Evolutionary conservation across 2,113 vertebrate genomes (phyloP), one percentile per base, ranked within the genome.

Genomic region (Naja naja): DNA sequence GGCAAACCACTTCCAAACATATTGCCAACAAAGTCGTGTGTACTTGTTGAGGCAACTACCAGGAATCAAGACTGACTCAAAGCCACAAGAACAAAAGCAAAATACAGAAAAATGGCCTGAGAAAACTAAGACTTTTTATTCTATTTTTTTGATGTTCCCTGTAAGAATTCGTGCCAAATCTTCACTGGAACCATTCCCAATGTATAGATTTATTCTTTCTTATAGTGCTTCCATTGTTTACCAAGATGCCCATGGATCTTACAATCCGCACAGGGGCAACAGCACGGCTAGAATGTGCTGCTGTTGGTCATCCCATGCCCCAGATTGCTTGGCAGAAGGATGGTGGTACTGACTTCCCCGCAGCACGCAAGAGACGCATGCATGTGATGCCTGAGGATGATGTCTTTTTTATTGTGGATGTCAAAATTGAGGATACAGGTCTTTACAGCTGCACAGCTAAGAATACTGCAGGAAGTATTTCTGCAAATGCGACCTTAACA

Each of bases 261-360:
- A 99, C 98, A 9, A 98, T 99, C 93, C 98, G 99, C 0, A 98
- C 98, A 0, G 99, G 99, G 23, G 98, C 99, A 0, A 99, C 97
- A 55, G 99, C 99, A 0, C 98, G 99, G 69, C 95, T 99, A 92
- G 99, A 99, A 91, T 99, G 99, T 1, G 99, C 99, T 0, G 99
- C 99, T 0, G 95, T 98, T 18, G 99, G 99, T 0, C 98, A 99
- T 93, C 99, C 99, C 0, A 97, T 98, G 12, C 99, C 99, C 0
- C 99, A 99, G 97, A 99, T 99, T 16, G 99, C 99, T 90, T 99
- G 99, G 99, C 99, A 99, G 93, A 99, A 99, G 89, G 99, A 99
- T 1, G 99, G 99, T 3, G 99, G 99, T 92, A 99, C 98, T 0
- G 99, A 99, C 95, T 99, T 99, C 94, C 99, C 99, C 0, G 99